Percentiles rank a stretch among this genome's conserved stretches.
phyloP scores from a whole-genome alignment of 2,888 invertebrate genomes.

The Mellilla xanthometata region DNA sequence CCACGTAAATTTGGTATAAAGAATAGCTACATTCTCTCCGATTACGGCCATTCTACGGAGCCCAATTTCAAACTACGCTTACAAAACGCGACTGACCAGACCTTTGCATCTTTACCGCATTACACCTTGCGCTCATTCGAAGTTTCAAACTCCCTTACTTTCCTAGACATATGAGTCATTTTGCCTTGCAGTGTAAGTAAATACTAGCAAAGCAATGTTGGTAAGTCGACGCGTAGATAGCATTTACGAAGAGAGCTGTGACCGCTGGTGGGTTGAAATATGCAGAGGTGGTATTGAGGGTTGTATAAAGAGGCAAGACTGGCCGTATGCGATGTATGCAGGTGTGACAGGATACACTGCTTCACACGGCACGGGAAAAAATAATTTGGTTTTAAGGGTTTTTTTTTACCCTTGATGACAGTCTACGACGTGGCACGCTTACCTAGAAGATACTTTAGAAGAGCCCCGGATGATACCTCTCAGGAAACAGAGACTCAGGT shows the following conservation, averaged over 20 bases:
- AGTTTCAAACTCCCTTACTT: slow-evolving; percentile 1
- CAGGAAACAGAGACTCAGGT: too few species aligned
- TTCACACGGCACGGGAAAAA: slow-evolving; percentile 31
- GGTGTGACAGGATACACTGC: slow-evolving; percentile 40
- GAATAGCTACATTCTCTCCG: too few species aligned
- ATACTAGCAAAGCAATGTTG: slow-evolving; percentile 34
- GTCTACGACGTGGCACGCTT: too few species aligned
- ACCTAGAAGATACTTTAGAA: too few species aligned
- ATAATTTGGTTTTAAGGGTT: too few species aligned
- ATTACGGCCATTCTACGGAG: too few species aligned
- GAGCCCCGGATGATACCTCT: too few species aligned
- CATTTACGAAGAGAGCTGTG: slow-evolving; percentile 69
- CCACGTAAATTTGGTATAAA: too few species aligned
- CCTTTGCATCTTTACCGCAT: slow-evolving; percentile 59
- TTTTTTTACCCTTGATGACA: too few species aligned
- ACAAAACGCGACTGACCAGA: slow-evolving; percentile 56
- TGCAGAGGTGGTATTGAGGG: slow-evolving; percentile 77
- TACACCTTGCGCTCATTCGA: slow-evolving; percentile 18
- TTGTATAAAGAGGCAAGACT: slow-evolving; percentile 75
- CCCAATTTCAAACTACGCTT: neutral
- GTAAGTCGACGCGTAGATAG: slow-evolving; percentile 65
- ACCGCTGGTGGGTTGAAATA: slow-evolving; percentile 73
- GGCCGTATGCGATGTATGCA: slow-evolving; percentile 64
- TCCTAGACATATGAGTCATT: slow-evolving; percentile 29
- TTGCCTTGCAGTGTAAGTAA: slow-evolving; percentile 21